Percentiles rank a stretch among this genome's conserved stretches.
Conservation (phyloP, 2,113 vertebrate genomes). For the Burhinus oedicnemus region DNA sequence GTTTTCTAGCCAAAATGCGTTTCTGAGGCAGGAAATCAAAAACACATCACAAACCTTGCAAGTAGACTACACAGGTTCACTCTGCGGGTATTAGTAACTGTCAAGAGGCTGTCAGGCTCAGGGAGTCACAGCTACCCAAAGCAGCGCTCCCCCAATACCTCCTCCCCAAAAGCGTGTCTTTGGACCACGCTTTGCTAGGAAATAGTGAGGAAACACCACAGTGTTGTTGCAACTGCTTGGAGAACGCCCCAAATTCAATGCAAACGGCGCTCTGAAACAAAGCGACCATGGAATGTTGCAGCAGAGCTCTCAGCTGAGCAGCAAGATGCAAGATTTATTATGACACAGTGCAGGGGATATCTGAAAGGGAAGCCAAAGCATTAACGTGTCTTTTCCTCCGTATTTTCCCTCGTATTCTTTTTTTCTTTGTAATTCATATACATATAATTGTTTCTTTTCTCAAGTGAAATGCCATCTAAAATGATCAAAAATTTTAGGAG, state of each 20-base stretch:
- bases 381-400: slow-evolving; percentile 13
- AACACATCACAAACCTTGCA: slow-evolving; percentile 62
- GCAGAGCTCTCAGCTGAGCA: slow-evolving; percentile 63
- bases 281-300: slow-evolving; percentile 37
- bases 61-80: slow-evolving; percentile 62
- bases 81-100: slow-evolving; percentile 42
- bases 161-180: not conserved
- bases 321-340: slow-evolving; percentile 66
- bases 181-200: slow-evolving; percentile 18
- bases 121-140: slow-evolving; percentile 33
- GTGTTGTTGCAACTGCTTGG: slow-evolving; percentile 44
- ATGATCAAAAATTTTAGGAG: slow-evolving; percentile 16
- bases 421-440: not conserved
- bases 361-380: slow-evolving; percentile 54
- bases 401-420: not conserved
- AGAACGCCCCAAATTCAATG: slow-evolving; percentile 48
- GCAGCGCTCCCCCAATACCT: not conserved
- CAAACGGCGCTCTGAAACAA: slow-evolving; percentile 27
- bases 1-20: slow-evolving; percentile 66
- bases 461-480: not conserved
- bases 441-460: not conserved
- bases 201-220: slow-evolving; percentile 48
- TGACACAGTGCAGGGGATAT: slow-evolving; percentile 60
- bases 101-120: slow-evolving; percentile 53
- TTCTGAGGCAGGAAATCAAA: slow-evolving; percentile 73